These are phyloP conservation scores for Megaceryle alcyon DNA, from an alignment of 2,797 vertebrate genomes.

Conservation along the genomic window DNA sequence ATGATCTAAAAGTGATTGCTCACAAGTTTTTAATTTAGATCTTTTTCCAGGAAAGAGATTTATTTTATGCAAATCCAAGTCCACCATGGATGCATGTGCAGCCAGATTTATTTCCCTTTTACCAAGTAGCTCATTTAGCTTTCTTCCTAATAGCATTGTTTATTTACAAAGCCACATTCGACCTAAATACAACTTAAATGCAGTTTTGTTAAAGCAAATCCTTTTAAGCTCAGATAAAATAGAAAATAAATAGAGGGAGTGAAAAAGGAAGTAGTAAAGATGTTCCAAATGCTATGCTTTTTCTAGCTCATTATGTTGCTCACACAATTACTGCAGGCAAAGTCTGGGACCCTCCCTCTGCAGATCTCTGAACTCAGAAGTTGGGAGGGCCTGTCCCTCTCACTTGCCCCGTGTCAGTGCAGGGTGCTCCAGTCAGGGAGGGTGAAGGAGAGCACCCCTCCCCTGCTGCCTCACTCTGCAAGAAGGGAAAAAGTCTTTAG, in stretches of 20 bases:
- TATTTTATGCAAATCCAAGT: background rate
- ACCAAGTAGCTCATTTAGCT: background rate
- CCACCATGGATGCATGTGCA: background rate
- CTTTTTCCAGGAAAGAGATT: background rate
- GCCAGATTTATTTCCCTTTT: background rate
- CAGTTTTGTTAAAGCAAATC: background rate
- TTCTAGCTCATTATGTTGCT: background rate
- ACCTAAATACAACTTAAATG: background rate
- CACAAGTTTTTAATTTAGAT: background rate
- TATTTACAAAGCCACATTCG: background rate
- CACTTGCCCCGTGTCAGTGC: accelerated
- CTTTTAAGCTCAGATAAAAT: background rate
- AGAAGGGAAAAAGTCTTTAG: background rate
- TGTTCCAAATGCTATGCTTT: background rate
- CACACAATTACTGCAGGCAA: background rate
- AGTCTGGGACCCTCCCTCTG: background rate
- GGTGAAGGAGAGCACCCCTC: accelerated
- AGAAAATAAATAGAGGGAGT: background rate
- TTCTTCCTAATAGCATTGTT: background rate
- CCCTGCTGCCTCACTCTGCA: background rate
- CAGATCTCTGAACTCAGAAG: background rate
- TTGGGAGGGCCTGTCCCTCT: background rate
- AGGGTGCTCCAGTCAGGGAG: background rate
- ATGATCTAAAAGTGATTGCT: background rate
- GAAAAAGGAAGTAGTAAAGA: background rate